A percentile compares a stretch with the other conserved stretches of the same genome.
phyloP scores from a whole-genome alignment of 64 coral and sea anemone species.

The Cladopsammia gracilis region DNA sequence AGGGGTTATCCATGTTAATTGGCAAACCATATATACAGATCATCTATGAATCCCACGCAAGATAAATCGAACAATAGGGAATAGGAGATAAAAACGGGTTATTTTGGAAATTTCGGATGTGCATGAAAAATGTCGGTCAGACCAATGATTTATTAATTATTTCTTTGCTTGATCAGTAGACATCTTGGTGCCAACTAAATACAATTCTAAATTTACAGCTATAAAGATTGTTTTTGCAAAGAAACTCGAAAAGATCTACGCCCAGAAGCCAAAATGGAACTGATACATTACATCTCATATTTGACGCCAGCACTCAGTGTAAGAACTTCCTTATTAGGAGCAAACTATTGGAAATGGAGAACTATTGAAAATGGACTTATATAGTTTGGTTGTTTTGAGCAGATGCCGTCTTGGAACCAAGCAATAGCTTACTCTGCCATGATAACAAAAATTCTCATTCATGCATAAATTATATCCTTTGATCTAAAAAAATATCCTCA shows the following conservation, averaged over 20 bases:
- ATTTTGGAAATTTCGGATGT: conserved; percentile 16
- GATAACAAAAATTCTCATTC: background rate
- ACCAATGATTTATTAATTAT: conserved; percentile 31
- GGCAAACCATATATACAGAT: background rate
- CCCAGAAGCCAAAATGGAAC: background rate
- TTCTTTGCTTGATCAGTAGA: conserved; percentile 6
- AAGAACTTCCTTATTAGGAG: too few relatives aligned
- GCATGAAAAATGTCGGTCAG: conserved; percentile 5
- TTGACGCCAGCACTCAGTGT: background rate
- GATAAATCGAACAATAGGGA: conserved; percentile 4
- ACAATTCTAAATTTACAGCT: background rate
- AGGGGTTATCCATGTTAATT: background rate
- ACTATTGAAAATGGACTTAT: background rate
- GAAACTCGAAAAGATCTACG: background rate
- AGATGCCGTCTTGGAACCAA: background rate
- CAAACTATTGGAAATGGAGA: background rate
- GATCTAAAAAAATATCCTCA: conserved; percentile 11
- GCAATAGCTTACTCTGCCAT: background rate
- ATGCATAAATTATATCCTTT: conserved; percentile 26
- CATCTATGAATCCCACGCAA: background rate
- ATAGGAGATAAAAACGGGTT: background rate
- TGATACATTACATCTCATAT: background rate
- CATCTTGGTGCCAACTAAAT: conserved; percentile 4
- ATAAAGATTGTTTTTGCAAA: background rate
- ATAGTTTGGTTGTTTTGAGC: background rate